phyloP scores from a whole-genome alignment of 2,797 vertebrate species.

The Meda fulgida region DNA sequence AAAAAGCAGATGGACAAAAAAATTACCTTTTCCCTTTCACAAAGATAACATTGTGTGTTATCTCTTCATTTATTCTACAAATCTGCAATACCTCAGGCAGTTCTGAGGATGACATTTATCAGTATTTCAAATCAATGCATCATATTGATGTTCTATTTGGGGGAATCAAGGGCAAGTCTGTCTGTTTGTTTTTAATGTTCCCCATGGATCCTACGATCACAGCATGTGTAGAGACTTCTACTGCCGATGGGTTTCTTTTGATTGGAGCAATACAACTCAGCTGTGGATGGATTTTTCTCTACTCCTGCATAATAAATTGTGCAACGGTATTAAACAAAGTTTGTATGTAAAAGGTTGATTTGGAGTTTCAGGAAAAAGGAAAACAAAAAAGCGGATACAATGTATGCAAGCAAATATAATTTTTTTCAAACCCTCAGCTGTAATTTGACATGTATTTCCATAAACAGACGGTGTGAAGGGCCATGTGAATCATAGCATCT shows the following conservation, averaged over 20 bases:
- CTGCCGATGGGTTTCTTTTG: background rate
- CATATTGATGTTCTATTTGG: conserved; percentile 2
- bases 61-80: background rate
- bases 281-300: background rate
- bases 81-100: background rate
- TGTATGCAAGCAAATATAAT: background rate
- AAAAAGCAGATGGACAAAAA: background rate
- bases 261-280: background rate
- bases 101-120: conserved; percentile 19
- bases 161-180: background rate
- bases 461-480: background rate
- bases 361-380: background rate
- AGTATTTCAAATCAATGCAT: conserved; percentile 35
- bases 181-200: conserved; percentile 10
- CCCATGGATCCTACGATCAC: background rate
- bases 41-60: background rate
- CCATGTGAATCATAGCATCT: background rate
- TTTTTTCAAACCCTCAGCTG: background rate
- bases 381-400: background rate
- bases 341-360: background rate
- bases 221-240: background rate
- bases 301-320: background rate
- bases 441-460: conserved; percentile 21
- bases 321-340: conserved; percentile 1
- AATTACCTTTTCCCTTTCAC: background rate